phyloP scores from a whole-genome alignment of 2,113 vertebrate genomes.

The Girardinichthys multiradiatus region DNA sequence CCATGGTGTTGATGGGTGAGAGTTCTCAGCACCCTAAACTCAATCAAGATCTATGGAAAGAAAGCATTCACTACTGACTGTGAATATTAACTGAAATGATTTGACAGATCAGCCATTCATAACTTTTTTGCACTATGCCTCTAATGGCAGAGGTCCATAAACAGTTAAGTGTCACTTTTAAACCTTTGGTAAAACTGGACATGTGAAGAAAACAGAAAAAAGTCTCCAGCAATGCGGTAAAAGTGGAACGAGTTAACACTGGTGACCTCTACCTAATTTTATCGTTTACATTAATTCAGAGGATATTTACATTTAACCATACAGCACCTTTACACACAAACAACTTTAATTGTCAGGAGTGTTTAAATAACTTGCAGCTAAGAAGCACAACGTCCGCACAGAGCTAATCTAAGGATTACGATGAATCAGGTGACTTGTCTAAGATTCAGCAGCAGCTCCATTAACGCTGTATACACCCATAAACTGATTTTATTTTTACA shows the following conservation, averaged over 20 bases:
- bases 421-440: slow-evolving; percentile 69
- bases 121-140: neutral
- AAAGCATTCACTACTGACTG: neutral
- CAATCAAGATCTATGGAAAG: slow-evolving; percentile 21
- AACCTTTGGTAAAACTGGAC: slow-evolving; percentile 23
- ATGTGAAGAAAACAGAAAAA: slow-evolving; percentile 19
- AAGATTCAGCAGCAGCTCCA: slow-evolving; percentile 33
- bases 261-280: too few species aligned
- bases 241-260: too few species aligned
- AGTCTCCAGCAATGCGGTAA: neutral
- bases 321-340: neutral
- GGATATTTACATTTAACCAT: neutral
- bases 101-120: slow-evolving; percentile 9
- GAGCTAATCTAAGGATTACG: slow-evolving; percentile 74
- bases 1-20: slow-evolving; percentile 81
- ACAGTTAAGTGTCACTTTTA: slow-evolving; percentile 42
- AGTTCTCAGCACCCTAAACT: slow-evolving; percentile 21
- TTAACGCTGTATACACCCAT: neutral
- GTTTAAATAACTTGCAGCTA: neutral
- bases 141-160: slow-evolving; percentile 8
- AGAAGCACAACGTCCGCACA: slow-evolving; percentile 35
- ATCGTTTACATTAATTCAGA: too few species aligned
- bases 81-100: neutral
- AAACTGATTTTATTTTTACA: neutral
- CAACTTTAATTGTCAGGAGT: slow-evolving; percentile 1